Evolutionary conservation across 2,113 vertebrate species (phyloP).

Genomic region (Zapus hudsonius): DNA sequence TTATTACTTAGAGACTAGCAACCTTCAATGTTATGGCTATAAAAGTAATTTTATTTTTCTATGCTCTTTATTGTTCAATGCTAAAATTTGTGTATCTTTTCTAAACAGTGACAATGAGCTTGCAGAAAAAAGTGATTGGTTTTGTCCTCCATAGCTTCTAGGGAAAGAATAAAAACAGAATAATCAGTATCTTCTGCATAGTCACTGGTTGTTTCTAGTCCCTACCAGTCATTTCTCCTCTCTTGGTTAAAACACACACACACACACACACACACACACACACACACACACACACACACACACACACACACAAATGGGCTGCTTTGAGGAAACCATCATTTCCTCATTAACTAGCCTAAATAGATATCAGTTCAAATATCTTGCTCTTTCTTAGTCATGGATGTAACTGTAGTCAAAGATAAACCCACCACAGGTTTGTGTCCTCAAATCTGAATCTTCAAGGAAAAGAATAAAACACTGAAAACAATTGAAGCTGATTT

Average conservation of each 20-base stretch:
- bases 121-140: background rate
- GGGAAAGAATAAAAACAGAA: background rate
- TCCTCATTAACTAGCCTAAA: background rate
- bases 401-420: background rate
- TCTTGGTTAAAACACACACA: background rate
- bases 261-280: too few relatives aligned
- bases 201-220: background rate
- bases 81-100: background rate
- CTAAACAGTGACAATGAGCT: background rate
- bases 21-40: background rate
- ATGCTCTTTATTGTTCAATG: background rate
- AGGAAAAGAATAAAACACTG: background rate
- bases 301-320: too few relatives aligned
- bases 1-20: background rate
- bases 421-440: background rate
- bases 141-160: background rate
- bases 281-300: too few relatives aligned
- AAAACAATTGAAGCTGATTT: background rate
- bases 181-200: background rate
- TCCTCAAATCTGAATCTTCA: background rate
- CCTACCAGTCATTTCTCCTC: background rate
- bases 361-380: background rate
- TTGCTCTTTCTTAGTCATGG: background rate
- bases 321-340: background rate
- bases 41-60: constrained; percentile 39